Conservation (phyloP, 2,797 vertebrate genomes). For the Anas capensis region DNA sequence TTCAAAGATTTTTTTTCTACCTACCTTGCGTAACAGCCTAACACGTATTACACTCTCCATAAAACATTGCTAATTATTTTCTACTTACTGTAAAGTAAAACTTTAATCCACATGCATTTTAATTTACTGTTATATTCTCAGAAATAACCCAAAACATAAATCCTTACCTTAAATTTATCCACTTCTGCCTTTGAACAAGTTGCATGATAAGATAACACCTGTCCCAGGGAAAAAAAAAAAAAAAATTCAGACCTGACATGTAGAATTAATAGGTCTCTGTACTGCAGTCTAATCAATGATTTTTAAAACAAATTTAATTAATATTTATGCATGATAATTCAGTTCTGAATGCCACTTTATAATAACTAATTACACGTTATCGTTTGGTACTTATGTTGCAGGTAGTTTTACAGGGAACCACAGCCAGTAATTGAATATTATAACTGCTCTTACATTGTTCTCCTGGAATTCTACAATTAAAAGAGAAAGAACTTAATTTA, state of each 20-base stretch:
- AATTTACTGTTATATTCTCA: neutral
- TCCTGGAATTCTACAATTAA: neutral
- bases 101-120: neutral
- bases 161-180: conserved; percentile 98
- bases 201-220: conserved; percentile 98
- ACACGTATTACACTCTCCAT: neutral
- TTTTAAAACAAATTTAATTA: conserved; percentile 48
- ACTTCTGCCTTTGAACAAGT: conserved; percentile 99
- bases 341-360: conserved; percentile 21
- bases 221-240: conserved; percentile 64
- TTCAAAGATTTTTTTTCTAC: neutral
- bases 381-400: neutral
- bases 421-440: neutral
- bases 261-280: neutral
- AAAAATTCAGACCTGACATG: neutral
- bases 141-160: neutral
- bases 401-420: neutral
- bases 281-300: neutral
- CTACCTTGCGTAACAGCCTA: neutral
- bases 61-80: neutral
- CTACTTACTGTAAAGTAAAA: neutral
- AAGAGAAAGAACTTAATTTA: neutral
- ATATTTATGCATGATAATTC: neutral
- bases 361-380: conserved; percentile 14
- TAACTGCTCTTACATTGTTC: neutral